These are phyloP conservation scores for Drosophila elegans DNA, from an alignment of 1,140 invertebrate genomes.

Conservation along the genomic window DNA sequence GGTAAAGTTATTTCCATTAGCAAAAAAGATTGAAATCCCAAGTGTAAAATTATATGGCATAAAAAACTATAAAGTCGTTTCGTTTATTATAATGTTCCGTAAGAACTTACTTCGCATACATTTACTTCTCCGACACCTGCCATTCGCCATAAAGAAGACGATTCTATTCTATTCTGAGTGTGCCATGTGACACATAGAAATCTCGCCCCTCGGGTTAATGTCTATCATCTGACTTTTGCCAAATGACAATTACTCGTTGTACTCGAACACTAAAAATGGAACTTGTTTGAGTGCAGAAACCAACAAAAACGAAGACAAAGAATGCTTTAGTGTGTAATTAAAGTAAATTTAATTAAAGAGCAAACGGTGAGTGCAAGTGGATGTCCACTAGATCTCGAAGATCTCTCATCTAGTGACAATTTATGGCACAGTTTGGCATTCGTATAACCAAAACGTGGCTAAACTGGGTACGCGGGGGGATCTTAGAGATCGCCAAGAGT, in stretches of 20 bases:
- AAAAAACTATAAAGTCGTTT: slow-evolving; percentile 7
- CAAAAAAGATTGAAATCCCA: neutral
- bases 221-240: slow-evolving; percentile 23
- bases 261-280: slow-evolving; percentile 63
- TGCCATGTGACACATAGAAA: slow-evolving; percentile 26
- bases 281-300: slow-evolving; percentile 65
- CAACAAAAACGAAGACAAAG: slow-evolving; percentile 28
- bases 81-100: slow-evolving; percentile 3
- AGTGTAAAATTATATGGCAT: neutral
- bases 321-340: slow-evolving; percentile 73
- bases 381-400: slow-evolving; percentile 24
- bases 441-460: slow-evolving; percentile 75
- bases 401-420: slow-evolving; percentile 65
- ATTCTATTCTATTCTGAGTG: slow-evolving; percentile 28
- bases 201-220: slow-evolving; percentile 46
- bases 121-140: slow-evolving; percentile 1
- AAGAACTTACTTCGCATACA: neutral
- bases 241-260: slow-evolving; percentile 56
- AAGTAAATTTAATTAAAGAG: slow-evolving; percentile 75
- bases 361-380: slow-evolving; percentile 44
- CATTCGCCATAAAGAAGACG: slow-evolving; percentile 5
- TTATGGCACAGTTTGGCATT: slow-evolving; percentile 67
- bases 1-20: neutral
- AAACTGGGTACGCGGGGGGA: neutral
- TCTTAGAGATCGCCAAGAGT: slow-evolving; percentile 12